A percentile compares a stretch with the other conserved stretches of the same genome.
Evolutionary conservation across 2,888 invertebrate genomes (phyloP).

Genomic region (Synanthedon formicaeformis): DNA sequence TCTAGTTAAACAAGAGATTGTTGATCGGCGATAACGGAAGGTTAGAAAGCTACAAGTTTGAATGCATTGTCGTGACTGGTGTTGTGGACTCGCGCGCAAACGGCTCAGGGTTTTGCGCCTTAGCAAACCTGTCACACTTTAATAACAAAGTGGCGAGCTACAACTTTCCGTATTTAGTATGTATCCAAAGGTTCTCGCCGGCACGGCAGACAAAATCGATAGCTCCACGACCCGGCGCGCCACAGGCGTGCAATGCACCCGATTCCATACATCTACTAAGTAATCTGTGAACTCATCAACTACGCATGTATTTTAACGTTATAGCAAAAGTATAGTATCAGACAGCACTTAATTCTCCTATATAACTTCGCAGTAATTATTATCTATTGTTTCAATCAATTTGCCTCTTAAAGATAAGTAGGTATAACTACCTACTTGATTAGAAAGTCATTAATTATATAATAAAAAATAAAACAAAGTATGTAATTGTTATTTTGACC

Average conservation of each 20-base stretch:
- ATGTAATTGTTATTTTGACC: neutral
- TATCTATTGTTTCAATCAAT: no score
- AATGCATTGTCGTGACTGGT: conserved; percentile 40
- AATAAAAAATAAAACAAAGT: no score
- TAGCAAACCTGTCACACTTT: conserved; percentile 11
- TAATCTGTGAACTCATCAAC: no score
- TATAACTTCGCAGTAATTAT: no score
- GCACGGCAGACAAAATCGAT: conserved; percentile 64
- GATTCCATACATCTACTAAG: neutral
- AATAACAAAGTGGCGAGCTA: conserved; percentile 14
- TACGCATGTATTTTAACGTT: no score
- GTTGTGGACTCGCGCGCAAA: conserved; percentile 10
- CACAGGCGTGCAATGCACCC: conserved; percentile 33
- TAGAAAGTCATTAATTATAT: no score
- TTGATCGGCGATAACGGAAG: conserved; percentile 21
- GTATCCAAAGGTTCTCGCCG: conserved; percentile 13
- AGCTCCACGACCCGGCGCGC: conserved; percentile 26
- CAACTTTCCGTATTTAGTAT: conserved; percentile 44
- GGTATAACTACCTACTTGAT: no score
- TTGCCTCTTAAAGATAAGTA: no score
- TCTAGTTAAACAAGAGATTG: conserved; percentile 18
- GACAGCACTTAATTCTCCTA: no score
- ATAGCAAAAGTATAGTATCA: no score
- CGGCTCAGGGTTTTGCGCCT: neutral
- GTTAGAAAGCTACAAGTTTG: conserved; percentile 38